Base-by-base conservation (phyloP, 1,140 invertebrate genomes). In the Nymphalis io region DNA sequence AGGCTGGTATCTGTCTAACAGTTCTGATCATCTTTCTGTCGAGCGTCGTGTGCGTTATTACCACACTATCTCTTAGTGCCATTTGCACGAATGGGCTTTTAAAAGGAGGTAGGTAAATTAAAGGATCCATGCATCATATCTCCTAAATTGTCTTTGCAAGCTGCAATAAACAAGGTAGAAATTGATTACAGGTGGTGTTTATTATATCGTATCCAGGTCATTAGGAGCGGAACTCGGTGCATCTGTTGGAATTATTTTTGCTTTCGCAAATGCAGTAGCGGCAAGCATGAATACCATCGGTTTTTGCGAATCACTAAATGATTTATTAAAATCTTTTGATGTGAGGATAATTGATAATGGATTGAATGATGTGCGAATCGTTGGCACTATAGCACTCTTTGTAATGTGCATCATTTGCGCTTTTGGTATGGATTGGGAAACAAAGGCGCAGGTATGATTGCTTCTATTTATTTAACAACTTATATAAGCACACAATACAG, bases 11-110 rank as follows among this genome's bases (percentile, higher is more conserved):
- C 74, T 92, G 94, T 68, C 92, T 95, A 66, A 93, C 94, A 11
- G 89, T 96, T 57, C 80, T 96, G 69, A 98, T 99, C 79, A 98
- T 99, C 68, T 94, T 94, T 10, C 94, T 99, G 81, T 98, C 98
- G 10, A 95, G 96, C 13, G 79, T 96, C 8, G 98, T 99, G 38
- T 99, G 98, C 77, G 95, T 97, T 68, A 96, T 99, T 75, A 99
- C 98, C 8, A 97, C 98, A 1, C 93, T 99, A n/a, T 99, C 98
- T 27, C 95, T 99, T 89, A 98, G 97, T 68, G 98, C 98, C 64
- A 99, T 99, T 80, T 97, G 98, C 85, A 99, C 98, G 72, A 99
- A 99, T 93, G 98, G 98, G 64, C 97, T 98, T 93, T 98, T 99
- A 58, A 98, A 98, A 95, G 98, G 98, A 94, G 98, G 98, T 97